Base-by-base conservation (phyloP, 1,140 invertebrate species). In the Bombus picipes region DNA sequence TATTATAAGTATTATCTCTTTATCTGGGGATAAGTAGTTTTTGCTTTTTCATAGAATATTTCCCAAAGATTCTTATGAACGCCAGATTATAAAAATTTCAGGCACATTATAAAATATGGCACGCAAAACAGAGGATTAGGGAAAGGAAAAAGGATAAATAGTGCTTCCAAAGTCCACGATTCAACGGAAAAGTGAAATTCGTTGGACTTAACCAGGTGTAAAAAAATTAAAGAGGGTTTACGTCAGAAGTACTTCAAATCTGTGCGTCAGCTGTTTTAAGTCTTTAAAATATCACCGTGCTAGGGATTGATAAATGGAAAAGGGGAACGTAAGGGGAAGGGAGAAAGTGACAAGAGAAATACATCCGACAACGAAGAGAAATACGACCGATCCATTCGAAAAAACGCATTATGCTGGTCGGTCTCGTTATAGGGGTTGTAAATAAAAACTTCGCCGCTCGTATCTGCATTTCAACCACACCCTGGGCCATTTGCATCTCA, bases 401-500 rank as follows among this genome's bases (percentile, higher is more conserved):
- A 90, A 75, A 74, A 76, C 76, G 81, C 88, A 90, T 90, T 90
- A 90, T 86, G 83, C 83, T 79, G 80, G 80, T 77, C 79, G 79
- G 28, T 75, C 72, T 86, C 72, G 72, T 70, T 80, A 74, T 84
- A 77, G 62, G 83, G 85, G 72, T 70, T 89, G 82, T 88, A 79
- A 71, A 81, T 89, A 91, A 90, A 90, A 92, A 90, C 71, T 73
- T 76, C 72, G 68, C 57, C 39, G 83, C 73, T 86, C 80, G 85
- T 87, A 88, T 79, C 82, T 90, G 89, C 89, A 89, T 90, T 90
- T 90, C 75, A 90, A 90, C 89, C 89, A 85, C 86, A 91, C 84
- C 84, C 89, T 57, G 77, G 80, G 72, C 83, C 85, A 92, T 92
- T 92, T 91, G 90, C 91, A 92, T 92, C 91, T 92, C 91, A 92